phyloP scores from a whole-genome alignment of 92 coral and sea anemone species.

The Porites cylindrica region DNA sequence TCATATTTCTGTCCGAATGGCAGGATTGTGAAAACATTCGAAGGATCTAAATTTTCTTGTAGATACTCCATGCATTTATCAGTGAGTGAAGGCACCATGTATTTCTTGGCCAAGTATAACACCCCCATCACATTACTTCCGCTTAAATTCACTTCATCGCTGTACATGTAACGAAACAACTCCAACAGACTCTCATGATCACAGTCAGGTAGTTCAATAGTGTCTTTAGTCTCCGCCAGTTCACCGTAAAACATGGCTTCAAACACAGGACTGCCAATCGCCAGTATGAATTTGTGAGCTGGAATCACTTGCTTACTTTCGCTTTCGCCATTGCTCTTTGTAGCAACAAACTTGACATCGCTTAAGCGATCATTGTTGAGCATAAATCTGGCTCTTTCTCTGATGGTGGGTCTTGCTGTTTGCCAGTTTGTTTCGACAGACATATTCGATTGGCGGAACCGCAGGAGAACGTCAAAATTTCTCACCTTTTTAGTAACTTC shows the following conservation, averaged over 20 bases:
- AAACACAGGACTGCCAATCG: conserved; percentile 79
- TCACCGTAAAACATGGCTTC: conserved; percentile 84
- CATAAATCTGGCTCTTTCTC: conserved; percentile 74
- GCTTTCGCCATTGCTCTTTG: not conserved
- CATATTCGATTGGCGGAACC: too few relatives aligned
- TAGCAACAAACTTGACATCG: conserved; percentile 56
- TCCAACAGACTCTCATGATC: conserved; percentile 65
- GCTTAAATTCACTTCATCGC: conserved; percentile 64
- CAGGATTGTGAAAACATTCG: too few relatives aligned
- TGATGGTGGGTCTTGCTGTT: conserved; percentile 51
- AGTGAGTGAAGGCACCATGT: conserved; percentile 65
- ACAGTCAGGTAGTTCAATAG: conserved; percentile 72
- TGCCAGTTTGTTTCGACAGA: too few relatives aligned
- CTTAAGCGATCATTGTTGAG: conserved; percentile 67
- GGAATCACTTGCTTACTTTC: too few relatives aligned
- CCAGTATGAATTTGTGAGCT: too few relatives aligned
- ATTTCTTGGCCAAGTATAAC: conserved; percentile 71
- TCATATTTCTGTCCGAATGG: not conserved
- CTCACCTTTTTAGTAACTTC: too few relatives aligned
- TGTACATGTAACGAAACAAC: conserved; percentile 66
- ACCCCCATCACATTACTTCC: conserved; percentile 66
- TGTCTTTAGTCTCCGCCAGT: conserved; percentile 63
- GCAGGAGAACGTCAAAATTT: too few relatives aligned
- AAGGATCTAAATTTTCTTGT: too few relatives aligned
- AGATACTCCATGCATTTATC: conserved; percentile 19